Evolutionary conservation across 2,888 invertebrate genomes (phyloP).

Genomic region (Philonicus albiceps): DNA sequence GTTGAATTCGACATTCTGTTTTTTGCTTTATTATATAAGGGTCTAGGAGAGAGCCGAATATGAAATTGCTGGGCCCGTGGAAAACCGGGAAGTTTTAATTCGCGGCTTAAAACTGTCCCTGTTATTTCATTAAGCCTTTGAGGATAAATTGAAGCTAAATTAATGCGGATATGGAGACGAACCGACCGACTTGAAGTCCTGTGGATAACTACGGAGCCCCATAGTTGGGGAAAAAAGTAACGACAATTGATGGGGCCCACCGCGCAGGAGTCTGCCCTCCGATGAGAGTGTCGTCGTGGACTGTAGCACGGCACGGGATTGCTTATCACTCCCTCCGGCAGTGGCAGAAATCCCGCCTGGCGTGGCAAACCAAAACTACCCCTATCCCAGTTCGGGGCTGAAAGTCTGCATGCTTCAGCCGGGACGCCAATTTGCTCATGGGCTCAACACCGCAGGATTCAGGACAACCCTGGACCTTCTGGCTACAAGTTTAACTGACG

Average conservation of each 20-base stretch:
- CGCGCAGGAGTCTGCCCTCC: slow-evolving; percentile 30
- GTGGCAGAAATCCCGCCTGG: neutral
- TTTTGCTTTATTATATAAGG: neutral
- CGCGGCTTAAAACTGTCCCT: neutral
- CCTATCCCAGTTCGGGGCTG: neutral
- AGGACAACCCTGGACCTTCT: neutral
- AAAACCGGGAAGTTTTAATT: slow-evolving; percentile 1
- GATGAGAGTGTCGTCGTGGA: neutral
- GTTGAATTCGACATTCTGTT: neutral
- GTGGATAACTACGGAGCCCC: slow-evolving; percentile 26
- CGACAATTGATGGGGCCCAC: neutral
- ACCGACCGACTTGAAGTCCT: slow-evolving; percentile 35
- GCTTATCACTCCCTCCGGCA: neutral
- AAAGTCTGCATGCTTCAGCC: neutral
- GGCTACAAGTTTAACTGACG: neutral
- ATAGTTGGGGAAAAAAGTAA: neutral
- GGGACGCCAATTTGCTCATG: neutral
- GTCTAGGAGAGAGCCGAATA: neutral
- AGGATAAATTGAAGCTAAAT: neutral
- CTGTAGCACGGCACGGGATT: neutral
- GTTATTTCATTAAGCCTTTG: neutral
- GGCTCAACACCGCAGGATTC: neutral
- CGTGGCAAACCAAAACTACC: neutral
- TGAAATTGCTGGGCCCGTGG: neutral
- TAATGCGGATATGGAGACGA: neutral